Base-by-base conservation (phyloP, 2,888 invertebrate species). In the Lasioglossum oenotherae region DNA sequence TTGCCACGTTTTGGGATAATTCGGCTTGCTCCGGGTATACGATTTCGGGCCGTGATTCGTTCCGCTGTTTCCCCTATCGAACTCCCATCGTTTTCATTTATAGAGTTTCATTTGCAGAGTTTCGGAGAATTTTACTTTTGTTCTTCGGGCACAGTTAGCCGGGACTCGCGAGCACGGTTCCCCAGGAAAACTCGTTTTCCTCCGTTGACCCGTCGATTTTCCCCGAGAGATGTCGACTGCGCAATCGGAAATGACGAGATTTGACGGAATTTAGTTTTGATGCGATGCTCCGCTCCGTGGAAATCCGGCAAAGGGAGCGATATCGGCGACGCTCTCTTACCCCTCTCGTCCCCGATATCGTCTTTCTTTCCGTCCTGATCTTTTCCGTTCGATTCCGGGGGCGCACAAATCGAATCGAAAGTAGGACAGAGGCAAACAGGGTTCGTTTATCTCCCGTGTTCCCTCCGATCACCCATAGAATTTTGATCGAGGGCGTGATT, bases 341-440 rank as follows among this genome's bases (percentile, higher is more conserved):
- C 73, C 19, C 73, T 53, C 49, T 44, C 57, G 3, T 23, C 38
- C 23, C 16, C 38, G 80, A 86, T 81, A 81, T 76, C 82, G 78
- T 73, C 75, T 83, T 82, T 86, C 80, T 78, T 73, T 82, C 81
- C 46, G 69, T 41, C 60, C 72, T 41, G 79, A 79, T 85, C 79
- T 79, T 71, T 74, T 31, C 80, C 79, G 82, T 78, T 81, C 74
- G 80, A 88, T 89, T 87, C 86, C 80, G n/a, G 87, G 35, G 74
- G 84, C 81, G 88, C 84, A 85, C 86, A 87, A 88, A 90, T 89
- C 87, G 90, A 92, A 91, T 92, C 81, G 88, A 89, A 91, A 92
- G 88, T 84, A 87, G 90, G 76, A 74, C 85, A 80, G 78, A 71
- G 81, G 69, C 81, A 78, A 87, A 87, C 87, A 84, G 86, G 83